These are phyloP conservation scores for Hipparchia sbordonii DNA, from an alignment of 2,888 invertebrate genomes.

Conservation along the genomic window DNA sequence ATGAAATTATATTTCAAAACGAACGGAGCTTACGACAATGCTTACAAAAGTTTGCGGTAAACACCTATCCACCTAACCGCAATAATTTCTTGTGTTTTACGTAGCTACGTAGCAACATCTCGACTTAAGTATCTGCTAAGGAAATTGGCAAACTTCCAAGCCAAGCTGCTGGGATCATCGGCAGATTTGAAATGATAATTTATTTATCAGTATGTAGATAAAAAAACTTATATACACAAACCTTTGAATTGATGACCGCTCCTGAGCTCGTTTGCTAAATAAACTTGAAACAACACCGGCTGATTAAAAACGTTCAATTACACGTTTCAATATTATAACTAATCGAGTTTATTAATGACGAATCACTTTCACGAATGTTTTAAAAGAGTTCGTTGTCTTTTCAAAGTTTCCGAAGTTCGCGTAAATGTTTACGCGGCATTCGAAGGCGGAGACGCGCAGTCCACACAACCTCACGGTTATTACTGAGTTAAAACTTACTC, in stretches of 20 bases:
- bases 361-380: constrained; percentile 52
- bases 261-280: constrained; percentile 62
- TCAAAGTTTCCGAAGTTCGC: constrained; percentile 65
- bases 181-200: constrained; percentile 31
- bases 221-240: constrained; percentile 58
- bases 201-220: constrained; percentile 19
- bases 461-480: constrained; percentile 62
- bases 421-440: constrained; percentile 70
- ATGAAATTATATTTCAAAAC: constrained; percentile 20
- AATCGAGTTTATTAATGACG: constrained; percentile 41
- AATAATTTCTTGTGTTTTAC: constrained; percentile 51
- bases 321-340: constrained; percentile 36
- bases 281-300: constrained; percentile 53
- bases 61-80: constrained; percentile 55
- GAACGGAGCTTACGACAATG: constrained; percentile 2
- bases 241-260: constrained; percentile 64
- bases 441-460: constrained; percentile 65
- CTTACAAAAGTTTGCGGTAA: constrained; percentile 50
- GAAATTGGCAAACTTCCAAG: constrained; percentile 37
- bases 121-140: constrained; percentile 16
- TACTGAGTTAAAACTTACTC: constrained; percentile 57
- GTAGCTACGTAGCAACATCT: constrained; percentile 10
- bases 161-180: constrained; percentile 8
- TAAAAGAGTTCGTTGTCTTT: constrained; percentile 37
- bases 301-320: constrained; percentile 52